Conservation (phyloP, 2,888 invertebrate genomes). For the Sarcophaga carnaria region DNA sequence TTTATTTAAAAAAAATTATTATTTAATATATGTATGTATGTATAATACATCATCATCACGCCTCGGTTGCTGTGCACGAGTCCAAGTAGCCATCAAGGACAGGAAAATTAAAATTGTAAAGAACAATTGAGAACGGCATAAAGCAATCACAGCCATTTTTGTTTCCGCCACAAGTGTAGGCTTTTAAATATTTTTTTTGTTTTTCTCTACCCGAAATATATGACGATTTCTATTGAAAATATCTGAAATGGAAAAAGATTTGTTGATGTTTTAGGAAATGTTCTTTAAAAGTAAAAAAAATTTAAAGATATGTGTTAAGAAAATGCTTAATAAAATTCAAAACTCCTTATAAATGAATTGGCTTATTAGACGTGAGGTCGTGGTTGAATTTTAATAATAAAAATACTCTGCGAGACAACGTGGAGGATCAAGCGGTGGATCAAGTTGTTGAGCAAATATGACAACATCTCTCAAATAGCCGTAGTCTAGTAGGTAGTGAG, state of each 20-base stretch:
- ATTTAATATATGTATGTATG: slow-evolving; percentile 27
- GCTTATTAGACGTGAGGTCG: no score
- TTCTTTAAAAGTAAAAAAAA: neutral
- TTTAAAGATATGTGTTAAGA: neutral
- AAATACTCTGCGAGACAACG: no score
- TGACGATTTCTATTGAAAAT: neutral
- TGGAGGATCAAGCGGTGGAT: no score
- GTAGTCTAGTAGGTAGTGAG: no score
- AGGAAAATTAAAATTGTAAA: slow-evolving; percentile 75
- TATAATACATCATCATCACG: slow-evolving; percentile 77
- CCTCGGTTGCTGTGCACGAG: slow-evolving; percentile 77
- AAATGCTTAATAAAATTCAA: neutral
- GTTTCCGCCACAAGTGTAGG: slow-evolving; percentile 71
- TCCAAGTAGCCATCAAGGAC: slow-evolving; percentile 72
- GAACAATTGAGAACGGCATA: slow-evolving; percentile 64
- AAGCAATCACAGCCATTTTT: slow-evolving; percentile 77
- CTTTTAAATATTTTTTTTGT: slow-evolving; percentile 21
- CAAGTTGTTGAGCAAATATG: no score
- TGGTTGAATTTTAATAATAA: no score
- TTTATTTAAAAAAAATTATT: neutral
- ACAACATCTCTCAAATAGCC: no score
- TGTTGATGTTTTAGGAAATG: neutral
- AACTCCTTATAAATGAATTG: no score
- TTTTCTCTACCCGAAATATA: neutral
- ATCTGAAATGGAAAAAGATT: neutral